These are phyloP conservation scores for Pectinophora gossypiella DNA, from an alignment of 1,140 invertebrate genomes.

Conservation along the genomic window DNA sequence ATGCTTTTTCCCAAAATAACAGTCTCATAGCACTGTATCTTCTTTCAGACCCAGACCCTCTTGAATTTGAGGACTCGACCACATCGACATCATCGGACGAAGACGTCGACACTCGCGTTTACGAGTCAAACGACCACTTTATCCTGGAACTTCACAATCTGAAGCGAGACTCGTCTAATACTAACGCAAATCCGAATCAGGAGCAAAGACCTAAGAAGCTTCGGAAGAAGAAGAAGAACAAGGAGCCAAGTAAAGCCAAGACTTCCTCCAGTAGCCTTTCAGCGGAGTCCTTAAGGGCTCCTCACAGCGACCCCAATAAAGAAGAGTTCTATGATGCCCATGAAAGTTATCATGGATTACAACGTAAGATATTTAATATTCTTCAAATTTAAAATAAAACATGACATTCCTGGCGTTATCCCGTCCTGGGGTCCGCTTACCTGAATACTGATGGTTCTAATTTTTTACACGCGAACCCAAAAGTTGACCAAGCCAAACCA, in stretches of 20 bases:
- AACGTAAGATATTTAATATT: too few relatives aligned
- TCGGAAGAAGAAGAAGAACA: not conserved
- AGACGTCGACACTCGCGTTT: constrained; percentile 14
- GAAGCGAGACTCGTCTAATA: not conserved
- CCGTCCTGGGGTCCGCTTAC: too few relatives aligned
- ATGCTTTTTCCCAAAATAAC: not conserved
- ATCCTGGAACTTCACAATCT: constrained; percentile 42
- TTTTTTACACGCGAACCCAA: too few relatives aligned
- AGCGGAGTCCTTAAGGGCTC: constrained; percentile 12
- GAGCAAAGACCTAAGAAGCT: not conserved
- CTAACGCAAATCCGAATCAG: not conserved
- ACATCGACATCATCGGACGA: not conserved
- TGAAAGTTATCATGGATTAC: constrained; percentile 40
- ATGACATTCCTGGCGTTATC: too few relatives aligned
- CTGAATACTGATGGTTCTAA: too few relatives aligned
- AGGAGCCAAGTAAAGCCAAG: not conserved
- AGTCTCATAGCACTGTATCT: not conserved
- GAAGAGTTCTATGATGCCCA: constrained; percentile 54
- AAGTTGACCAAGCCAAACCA: too few relatives aligned
- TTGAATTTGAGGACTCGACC: not conserved
- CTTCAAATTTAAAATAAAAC: too few relatives aligned
- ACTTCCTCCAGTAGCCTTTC: constrained; percentile 24
- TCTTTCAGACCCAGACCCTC: not conserved
- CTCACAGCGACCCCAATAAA: constrained; percentile 19
- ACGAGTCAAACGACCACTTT: constrained; percentile 17